Evolutionary conservation across 2,113 vertebrate species (phyloP).

Genomic region (Psophia crepitans): DNA sequence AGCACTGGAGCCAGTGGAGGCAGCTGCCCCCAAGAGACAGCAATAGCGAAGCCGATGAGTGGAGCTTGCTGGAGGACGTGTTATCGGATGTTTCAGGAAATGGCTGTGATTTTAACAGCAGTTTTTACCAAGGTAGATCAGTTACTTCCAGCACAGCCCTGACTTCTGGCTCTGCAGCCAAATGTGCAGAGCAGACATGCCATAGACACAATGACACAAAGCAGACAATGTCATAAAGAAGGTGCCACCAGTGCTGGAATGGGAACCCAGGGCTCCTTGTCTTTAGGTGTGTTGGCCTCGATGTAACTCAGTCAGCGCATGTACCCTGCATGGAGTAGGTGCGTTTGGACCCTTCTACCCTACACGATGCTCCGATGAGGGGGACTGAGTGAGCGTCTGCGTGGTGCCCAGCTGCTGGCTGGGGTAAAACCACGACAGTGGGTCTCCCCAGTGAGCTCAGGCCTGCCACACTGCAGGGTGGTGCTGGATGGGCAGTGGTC

Average conservation of each 20-base stretch:
- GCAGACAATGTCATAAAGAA: neutral
- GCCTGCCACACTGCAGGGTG: neutral
- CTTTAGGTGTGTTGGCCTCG: neutral
- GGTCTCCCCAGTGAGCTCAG: neutral
- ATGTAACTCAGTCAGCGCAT: neutral
- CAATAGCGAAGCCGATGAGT: neutral
- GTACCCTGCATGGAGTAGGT: neutral
- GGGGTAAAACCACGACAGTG: no score
- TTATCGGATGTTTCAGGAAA: neutral
- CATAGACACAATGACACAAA: neutral
- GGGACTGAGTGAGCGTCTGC: no score
- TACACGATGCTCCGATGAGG: fast-evolving
- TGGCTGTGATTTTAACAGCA: neutral
- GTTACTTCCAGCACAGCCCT: neutral
- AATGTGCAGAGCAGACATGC: neutral
- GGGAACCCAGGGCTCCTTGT: neutral
- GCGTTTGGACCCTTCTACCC: neutral
- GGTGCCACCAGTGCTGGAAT: neutral
- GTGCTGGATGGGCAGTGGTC: neutral
- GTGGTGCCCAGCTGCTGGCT: no score
- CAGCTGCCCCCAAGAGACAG: neutral
- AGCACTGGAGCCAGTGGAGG: neutral
- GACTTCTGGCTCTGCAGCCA: neutral
- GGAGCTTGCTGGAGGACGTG: neutral
- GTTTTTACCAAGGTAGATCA: neutral